These are phyloP conservation scores for Scolanthus callimorphus DNA, from an alignment of 92 coral and sea anemone species.

Conservation along the genomic window DNA sequence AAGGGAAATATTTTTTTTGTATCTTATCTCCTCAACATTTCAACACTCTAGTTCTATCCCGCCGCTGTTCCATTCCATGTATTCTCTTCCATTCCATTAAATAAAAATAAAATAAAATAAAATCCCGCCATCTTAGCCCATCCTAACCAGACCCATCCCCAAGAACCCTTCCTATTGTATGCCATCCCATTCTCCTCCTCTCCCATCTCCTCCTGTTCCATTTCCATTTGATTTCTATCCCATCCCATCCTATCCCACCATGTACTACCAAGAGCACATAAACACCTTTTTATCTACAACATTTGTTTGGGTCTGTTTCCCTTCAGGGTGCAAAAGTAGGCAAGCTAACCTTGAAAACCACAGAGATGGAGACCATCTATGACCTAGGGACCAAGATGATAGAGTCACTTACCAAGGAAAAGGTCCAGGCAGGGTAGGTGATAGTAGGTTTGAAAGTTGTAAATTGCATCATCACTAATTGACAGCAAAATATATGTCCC, in stretches of 20 bases:
- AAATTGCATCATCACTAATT: not conserved
- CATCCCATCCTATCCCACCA: not conserved
- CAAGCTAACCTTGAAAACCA: constrained; percentile 89
- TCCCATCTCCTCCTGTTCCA: not conserved
- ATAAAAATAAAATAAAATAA: too few species aligned
- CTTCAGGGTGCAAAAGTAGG: constrained; percentile 95
- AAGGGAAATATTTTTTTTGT: too few species aligned
- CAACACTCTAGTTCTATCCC: too few species aligned
- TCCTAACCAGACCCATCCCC: too few species aligned
- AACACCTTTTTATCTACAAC: not conserved
- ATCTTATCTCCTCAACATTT: too few species aligned
- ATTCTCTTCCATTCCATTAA: too few species aligned
- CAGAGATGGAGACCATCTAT: constrained; percentile 98
- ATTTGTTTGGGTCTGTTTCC: not conserved
- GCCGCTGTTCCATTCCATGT: too few species aligned
- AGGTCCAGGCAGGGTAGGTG: constrained; percentile 97
- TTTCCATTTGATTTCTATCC: not conserved
- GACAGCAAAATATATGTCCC: too few species aligned
- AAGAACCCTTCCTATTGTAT: too few species aligned
- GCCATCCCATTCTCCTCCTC: not conserved
- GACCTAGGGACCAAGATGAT: constrained; percentile 99
- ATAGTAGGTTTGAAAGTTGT: not conserved
- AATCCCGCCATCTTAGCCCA: too few species aligned
- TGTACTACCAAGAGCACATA: too few species aligned
- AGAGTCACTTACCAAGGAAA: constrained; percentile 94